phyloP scores from a whole-genome alignment of 2,888 invertebrate genomes.

The Lysandra bellargus region DNA sequence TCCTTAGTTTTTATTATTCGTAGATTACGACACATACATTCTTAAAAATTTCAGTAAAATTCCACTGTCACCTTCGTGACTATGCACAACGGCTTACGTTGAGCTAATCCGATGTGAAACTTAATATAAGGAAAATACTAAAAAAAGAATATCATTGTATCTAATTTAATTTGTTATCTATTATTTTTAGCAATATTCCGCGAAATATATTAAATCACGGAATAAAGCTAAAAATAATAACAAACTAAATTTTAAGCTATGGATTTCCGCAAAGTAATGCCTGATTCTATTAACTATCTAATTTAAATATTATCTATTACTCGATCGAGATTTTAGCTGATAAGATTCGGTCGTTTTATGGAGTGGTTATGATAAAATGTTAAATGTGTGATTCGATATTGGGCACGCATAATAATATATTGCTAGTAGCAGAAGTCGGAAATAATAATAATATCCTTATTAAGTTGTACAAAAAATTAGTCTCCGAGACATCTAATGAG shows the following conservation, averaged over 20 bases:
- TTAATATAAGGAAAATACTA: background rate
- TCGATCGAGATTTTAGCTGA: background rate
- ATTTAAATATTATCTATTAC: background rate
- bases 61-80: too few species aligned
- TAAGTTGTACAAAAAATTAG: background rate
- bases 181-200: too few species aligned
- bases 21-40: too few species aligned
- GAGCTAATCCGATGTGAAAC: background rate
- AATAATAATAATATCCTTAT: background rate
- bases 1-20: too few species aligned
- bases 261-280: too few species aligned
- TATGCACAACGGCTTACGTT: too few species aligned
- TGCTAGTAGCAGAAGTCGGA: background rate
- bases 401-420: background rate
- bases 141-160: background rate
- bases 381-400: background rate
- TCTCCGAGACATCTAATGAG: background rate
- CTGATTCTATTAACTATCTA: background rate
- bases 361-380: background rate
- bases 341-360: background rate
- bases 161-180: background rate
- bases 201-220: too few species aligned
- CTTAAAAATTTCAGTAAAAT: too few species aligned
- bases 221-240: too few species aligned
- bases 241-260: too few species aligned